Conservation (phyloP, 64 coral and sea anemone genomes). For the Catalaphyllia jardinei region DNA sequence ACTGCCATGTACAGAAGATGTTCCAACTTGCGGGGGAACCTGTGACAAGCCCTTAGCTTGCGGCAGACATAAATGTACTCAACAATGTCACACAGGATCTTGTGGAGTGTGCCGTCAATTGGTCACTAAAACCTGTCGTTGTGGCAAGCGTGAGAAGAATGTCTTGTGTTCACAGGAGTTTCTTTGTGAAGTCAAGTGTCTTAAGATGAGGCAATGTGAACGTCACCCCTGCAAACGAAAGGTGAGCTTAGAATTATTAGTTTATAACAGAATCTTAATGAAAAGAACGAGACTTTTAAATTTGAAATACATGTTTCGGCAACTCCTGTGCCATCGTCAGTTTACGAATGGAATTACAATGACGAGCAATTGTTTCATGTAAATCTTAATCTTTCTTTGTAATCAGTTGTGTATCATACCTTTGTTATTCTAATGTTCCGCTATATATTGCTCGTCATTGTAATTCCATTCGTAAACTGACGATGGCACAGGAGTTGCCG, state of each 20-base stretch:
- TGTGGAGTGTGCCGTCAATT: constrained; percentile 92
- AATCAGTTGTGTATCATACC: too few relatives aligned
- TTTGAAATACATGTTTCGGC: too few relatives aligned
- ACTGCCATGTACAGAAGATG: constrained; percentile 92
- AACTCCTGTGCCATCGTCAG: too few relatives aligned
- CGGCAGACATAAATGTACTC: constrained; percentile 84
- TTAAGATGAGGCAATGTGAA: constrained; percentile 77
- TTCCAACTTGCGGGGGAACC: constrained; percentile 88
- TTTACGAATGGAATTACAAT: too few relatives aligned
- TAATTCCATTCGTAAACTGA: too few relatives aligned
- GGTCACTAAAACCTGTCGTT: constrained; percentile 84
- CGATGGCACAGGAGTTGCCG: too few relatives aligned
- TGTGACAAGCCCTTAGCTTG: constrained; percentile 83
- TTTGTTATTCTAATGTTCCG: too few relatives aligned
- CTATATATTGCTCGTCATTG: too few relatives aligned
- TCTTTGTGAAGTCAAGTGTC: constrained; percentile 86
- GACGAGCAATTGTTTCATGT: too few relatives aligned
- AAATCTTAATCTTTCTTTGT: too few relatives aligned
- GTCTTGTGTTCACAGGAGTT: constrained; percentile 85
- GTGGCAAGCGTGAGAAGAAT: constrained; percentile 88
- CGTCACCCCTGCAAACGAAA: constrained; percentile 92
- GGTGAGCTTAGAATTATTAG: constrained; percentile 9
- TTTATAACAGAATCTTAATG: too few relatives aligned
- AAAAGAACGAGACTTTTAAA: too few relatives aligned
- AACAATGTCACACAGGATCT: constrained; percentile 85